Evolutionary conservation across 2,797 vertebrate genomes (phyloP), one percentile per base, ranked within the genome.

Genomic region (Molossus alvarezi): DNA sequence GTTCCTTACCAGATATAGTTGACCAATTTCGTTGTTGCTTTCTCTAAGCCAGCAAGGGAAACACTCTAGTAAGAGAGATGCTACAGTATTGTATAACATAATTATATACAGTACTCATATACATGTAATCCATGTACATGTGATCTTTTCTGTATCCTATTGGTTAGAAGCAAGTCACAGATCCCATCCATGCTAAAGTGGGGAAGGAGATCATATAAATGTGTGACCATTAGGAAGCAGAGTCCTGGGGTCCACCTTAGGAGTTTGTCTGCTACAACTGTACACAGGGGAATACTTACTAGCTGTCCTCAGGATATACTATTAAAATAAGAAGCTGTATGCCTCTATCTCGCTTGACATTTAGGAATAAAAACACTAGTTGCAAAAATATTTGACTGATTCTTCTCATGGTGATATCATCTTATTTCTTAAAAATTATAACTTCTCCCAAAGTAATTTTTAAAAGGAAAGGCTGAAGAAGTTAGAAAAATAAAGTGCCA

Each of bases 401-500:
- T 60, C 12, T 60, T 88, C 33, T 95, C 5, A 11, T 71, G 41
- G 76, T 91, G 2, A 73, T 94, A 95, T 86, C 23, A 81, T 73
- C 57, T 91, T 73, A 62, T 80, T 93, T 94, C n/a, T 88, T 91
- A 83, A 95, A 93, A 88, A 75, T 79, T 95, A 29, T 90, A 27
- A 60, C 58, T 82, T 71, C 18, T 83, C 48, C 27, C 48, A 90
- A 73, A 45, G 7, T 65, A 88, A 33, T 87, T 92, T 97, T 88
- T 88, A 79, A 95, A 95, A 84, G 62, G 20, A 73, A 86, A 90
- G 12, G 18, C 67, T 81, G 88, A 88, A 91, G n/a, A 86, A 69
- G 25, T 92, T 86, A 92, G 88, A 64, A 87, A 76, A 93, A 93
- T 62, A 71, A 84, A 77, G 13, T 82, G 48, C 53, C 23, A 58